Evolutionary conservation across 1,140 invertebrate genomes (phyloP).

Genomic region (Helicoverpa armigera): DNA sequence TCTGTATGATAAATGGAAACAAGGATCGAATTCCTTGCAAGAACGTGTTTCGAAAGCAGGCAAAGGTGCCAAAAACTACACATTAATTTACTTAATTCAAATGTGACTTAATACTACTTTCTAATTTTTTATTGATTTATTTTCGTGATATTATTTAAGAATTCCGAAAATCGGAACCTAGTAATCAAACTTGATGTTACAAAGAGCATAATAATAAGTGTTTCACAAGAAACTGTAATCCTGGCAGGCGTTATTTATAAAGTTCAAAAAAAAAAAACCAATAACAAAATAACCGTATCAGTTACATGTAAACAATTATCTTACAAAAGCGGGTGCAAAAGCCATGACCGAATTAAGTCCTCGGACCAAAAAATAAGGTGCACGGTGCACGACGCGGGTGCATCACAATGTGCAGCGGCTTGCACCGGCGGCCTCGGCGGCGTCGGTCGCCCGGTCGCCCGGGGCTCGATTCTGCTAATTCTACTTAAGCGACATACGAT

Average conservation of each 20-base stretch:
- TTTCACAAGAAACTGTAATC: too few species aligned
- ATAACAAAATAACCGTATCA: constrained; percentile 22
- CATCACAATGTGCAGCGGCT: constrained; percentile 29
- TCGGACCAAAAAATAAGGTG: constrained; percentile 30
- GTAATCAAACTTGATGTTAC: neutral
- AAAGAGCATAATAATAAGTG: too few species aligned
- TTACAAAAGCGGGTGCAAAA: constrained; percentile 46
- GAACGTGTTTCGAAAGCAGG: neutral
- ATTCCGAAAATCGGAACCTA: neutral
- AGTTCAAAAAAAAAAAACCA: neutral
- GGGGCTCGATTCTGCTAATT: too few species aligned
- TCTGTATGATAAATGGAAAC: constrained; percentile 1
- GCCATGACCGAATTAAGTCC: constrained; percentile 44
- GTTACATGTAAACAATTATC: constrained; percentile 13
- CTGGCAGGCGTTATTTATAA: neutral
- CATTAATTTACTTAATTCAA: neutral
- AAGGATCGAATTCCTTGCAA: neutral
- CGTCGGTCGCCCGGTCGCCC: neutral
- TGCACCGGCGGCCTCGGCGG: constrained; percentile 2
- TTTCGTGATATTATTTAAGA: neutral
- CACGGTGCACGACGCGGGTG: neutral
- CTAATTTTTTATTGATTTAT: too few species aligned
- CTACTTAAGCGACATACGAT: too few species aligned
- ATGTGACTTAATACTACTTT: too few species aligned
- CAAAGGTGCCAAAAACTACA: neutral